Base-by-base conservation (phyloP, 2,113 vertebrate genomes). In the Percopsis transmontana region DNA sequence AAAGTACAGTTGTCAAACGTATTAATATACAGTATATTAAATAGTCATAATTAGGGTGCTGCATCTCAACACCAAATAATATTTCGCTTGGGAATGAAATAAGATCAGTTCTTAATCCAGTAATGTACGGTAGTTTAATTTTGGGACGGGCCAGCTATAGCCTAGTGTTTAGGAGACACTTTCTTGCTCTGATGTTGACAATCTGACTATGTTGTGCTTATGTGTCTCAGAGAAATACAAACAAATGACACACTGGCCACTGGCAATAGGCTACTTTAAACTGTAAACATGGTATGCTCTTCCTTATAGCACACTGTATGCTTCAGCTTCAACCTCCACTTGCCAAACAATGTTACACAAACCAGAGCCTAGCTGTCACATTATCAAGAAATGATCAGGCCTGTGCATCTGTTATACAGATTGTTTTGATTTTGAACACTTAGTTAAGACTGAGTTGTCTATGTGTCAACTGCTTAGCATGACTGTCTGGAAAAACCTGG, bases 341-440 rank as follows among this genome's bases (percentile, higher is more conserved):
- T 47, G 58, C 66, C 59, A 14, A 20, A 24, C 51, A 53, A 3
- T 11, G 12, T 7, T 19, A 54, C 79, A 72, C 63, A 33, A 33
- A 33, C 27, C 27, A 2, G 33, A 76, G 50, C 44, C 3, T 16
- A 72, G 60, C 57, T 54, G 67, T 33, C 84, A 60, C 56, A 52
- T 59, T 7, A 56, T 81, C 27, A 33, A 33, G 16, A 45, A 16
- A 47, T 83, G 80, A 89, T 88, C 85, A 79, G 59, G 42, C 41
- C 50, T 61, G 74, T 72, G 76, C 81, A 83, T 88, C 81, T 87
- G 81, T 40, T 83, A 39, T 18, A 58, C 72, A 82, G 68, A 64
- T 80, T 76, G 80, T 79, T 84, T 82, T 85, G 65, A 77, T 82
- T 86, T 82, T 85, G 79, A 78, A 77, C 72, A 65, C 70, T 77